Evolutionary conservation across 2,888 invertebrate genomes (phyloP).

Genomic region (Aspidapion aeneum): DNA sequence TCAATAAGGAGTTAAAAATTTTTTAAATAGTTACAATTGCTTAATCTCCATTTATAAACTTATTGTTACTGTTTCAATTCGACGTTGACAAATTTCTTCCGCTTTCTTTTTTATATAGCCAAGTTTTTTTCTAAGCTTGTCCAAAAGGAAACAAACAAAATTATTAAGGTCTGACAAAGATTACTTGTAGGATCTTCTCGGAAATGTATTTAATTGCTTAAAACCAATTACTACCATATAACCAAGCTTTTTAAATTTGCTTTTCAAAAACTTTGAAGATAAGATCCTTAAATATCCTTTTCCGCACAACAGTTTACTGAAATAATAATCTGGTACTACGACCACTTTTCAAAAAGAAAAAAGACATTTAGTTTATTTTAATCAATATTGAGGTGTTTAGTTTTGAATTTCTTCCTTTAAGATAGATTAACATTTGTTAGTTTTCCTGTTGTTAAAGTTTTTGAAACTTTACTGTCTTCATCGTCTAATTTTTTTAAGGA

Average conservation of each 20-base stretch:
- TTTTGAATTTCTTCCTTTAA: background rate
- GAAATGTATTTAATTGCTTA: slow-evolving; percentile 14
- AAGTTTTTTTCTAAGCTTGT: slow-evolving; percentile 36
- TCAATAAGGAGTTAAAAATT: too few relatives aligned
- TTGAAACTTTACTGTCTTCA: background rate
- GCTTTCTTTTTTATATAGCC: too few relatives aligned
- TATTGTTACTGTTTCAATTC: too few relatives aligned
- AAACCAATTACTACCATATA: slow-evolving; percentile 12
- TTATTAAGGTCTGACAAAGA: background rate
- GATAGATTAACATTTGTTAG: background rate
- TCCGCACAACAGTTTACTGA: slow-evolving; percentile 3
- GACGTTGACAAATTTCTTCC: too few relatives aligned
- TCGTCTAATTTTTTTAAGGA: background rate
- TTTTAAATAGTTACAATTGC: too few relatives aligned
- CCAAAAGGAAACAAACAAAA: background rate
- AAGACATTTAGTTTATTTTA: background rate
- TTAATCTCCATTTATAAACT: too few relatives aligned
- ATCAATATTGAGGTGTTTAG: background rate
- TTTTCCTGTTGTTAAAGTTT: background rate
- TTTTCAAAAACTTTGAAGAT: slow-evolving; percentile 21
- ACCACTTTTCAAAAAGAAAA: background rate
- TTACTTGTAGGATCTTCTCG: background rate
- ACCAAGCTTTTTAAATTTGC: background rate
- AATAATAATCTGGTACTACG: background rate
- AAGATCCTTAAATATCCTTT: slow-evolving; percentile 26